These are phyloP conservation scores for Himalopsyche japonica DNA, from an alignment of 2,888 invertebrate genomes.

Conservation along the genomic window DNA sequence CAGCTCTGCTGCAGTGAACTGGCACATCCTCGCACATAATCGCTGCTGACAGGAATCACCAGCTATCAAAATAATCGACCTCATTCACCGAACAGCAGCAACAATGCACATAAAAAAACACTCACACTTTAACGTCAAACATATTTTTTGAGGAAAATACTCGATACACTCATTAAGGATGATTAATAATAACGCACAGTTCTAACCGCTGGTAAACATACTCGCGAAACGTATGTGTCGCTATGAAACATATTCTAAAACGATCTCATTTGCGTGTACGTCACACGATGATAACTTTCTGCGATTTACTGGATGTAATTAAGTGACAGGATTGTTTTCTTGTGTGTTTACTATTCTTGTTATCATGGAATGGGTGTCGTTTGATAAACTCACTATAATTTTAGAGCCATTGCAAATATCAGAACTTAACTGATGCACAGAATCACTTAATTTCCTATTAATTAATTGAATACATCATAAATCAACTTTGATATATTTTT, in stretches of 20 bases:
- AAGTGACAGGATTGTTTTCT: conserved; percentile 29
- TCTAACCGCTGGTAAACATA: neutral
- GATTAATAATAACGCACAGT: neutral
- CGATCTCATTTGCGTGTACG: conserved; percentile 16
- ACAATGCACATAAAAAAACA: conserved; percentile 15
- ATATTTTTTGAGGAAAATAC: neutral
- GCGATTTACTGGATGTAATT: conserved; percentile 22
- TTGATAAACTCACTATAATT: neutral
- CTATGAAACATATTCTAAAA: conserved; percentile 22
- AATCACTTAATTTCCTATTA: neutral
- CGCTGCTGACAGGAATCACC: conserved; percentile 46
- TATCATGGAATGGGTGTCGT: conserved; percentile 6
- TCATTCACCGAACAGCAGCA: conserved; percentile 21
- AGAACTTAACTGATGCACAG: neutral
- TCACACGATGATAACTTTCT: conserved; percentile 31
- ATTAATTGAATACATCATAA: conserved; percentile 28
- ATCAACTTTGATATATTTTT: conserved; percentile 23
- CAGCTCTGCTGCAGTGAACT: conserved; percentile 55
- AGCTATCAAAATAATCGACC: neutral
- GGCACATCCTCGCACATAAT: conserved; percentile 63
- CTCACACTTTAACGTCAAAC: conserved; percentile 23
- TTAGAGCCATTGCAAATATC: neutral
- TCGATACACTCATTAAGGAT: neutral
- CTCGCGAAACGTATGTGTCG: neutral
- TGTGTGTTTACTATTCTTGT: conserved; percentile 4